Conservation (phyloP, 2,797 vertebrate species). For the Tadarida brasiliensis region DNA sequence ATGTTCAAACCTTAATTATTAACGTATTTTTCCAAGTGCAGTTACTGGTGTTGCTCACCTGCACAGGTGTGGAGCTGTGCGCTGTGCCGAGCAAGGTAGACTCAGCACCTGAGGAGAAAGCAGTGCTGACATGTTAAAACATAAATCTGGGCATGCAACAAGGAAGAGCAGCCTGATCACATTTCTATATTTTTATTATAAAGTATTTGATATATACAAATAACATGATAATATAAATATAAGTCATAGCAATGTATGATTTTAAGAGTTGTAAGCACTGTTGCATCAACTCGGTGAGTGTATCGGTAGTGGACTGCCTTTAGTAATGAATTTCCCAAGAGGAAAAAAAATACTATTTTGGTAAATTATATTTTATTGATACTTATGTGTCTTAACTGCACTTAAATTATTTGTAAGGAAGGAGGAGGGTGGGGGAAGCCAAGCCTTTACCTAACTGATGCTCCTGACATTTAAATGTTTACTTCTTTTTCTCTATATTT, state of each 20-base stretch:
- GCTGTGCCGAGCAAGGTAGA: neutral
- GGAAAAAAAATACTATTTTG: constrained; percentile 24
- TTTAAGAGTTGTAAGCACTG: constrained; percentile 34
- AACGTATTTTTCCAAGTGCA: neutral
- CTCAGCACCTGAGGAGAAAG: neutral
- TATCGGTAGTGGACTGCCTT: neutral
- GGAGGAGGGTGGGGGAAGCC: neutral
- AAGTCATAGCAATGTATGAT: neutral
- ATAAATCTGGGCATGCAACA: neutral
- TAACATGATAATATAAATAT: neutral
- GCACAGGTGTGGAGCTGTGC: neutral
- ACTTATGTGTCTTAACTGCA: neutral
- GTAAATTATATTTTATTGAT: constrained; percentile 49
- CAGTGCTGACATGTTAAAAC: neutral
- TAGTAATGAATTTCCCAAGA: constrained; percentile 26
- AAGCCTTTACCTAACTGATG: neutral
- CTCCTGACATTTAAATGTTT: neutral
- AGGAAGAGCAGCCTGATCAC: neutral
- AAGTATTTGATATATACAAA: neutral
- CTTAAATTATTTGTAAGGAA: constrained; percentile 25
- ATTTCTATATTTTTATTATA: constrained; percentile 22
- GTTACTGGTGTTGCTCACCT: neutral
- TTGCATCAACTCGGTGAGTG: neutral
- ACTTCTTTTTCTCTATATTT: neutral
- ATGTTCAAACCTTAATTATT: neutral